Evolutionary conservation across 1,140 invertebrate genomes (phyloP).

Genomic region (Anoplolepis gracilipes): DNA sequence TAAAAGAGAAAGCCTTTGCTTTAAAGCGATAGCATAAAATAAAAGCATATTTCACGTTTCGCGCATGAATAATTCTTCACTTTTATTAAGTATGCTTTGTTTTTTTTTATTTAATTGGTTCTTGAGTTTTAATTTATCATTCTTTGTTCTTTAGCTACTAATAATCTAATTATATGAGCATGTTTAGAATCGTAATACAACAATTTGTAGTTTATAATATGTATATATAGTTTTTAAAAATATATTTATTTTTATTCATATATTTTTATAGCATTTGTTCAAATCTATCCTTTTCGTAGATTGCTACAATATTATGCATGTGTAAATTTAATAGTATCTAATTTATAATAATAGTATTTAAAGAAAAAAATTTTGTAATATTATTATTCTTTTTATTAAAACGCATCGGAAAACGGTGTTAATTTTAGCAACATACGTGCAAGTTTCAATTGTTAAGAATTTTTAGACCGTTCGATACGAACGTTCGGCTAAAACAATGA

Average conservation of each 20-base stretch:
- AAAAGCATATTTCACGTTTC: constrained; percentile 12
- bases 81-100: not conserved
- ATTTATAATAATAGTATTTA: not conserved
- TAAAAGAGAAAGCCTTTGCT: constrained; percentile 15
- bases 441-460: not conserved
- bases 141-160: not conserved
- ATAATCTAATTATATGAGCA: not conserved
- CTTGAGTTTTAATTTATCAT: not conserved
- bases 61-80: constrained; percentile 10
- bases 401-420: not conserved
- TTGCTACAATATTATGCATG: not conserved
- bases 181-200: not conserved
- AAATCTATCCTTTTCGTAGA: not conserved
- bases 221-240: not conserved
- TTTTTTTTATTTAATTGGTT: constrained; percentile 20
- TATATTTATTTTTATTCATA: not conserved
- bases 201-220: not conserved
- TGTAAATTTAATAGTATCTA: not conserved
- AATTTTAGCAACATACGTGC: not conserved
- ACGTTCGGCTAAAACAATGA: constrained; percentile 15
- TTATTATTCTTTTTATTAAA: not conserved
- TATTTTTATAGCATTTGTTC: constrained; percentile 7
- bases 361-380: not conserved
- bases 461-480: constrained; percentile 3
- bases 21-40: not conserved